These are phyloP conservation scores for Ophioderma brevispina DNA, from an alignment of 35 echinoderm and acorn worm species.

Conservation along the genomic window DNA sequence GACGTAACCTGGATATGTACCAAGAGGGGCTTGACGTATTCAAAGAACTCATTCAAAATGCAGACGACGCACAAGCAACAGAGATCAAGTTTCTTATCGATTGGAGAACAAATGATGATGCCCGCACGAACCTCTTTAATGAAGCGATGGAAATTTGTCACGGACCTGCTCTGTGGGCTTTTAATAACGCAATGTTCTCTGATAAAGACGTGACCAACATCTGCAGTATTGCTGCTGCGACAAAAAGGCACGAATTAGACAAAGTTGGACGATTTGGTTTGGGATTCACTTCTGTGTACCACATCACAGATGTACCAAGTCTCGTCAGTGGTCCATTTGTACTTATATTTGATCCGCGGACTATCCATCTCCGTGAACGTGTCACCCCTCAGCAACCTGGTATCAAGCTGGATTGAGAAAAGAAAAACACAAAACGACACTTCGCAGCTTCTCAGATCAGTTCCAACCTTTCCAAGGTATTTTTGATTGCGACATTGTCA, in stretches of 20 bases:
- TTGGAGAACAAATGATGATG: constrained; percentile 42
- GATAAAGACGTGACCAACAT: constrained; percentile 71
- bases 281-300: constrained; percentile 86
- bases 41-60: constrained; percentile 87
- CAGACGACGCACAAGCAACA: constrained; percentile 72
- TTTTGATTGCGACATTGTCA: constrained; percentile 69
- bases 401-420: constrained; percentile 11
- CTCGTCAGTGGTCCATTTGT: constrained; percentile 58
- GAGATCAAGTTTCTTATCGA: constrained; percentile 75
- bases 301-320: constrained; percentile 85
- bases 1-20: constrained; percentile 2
- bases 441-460: constrained; percentile 36
- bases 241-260: constrained; percentile 52
- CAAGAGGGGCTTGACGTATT: constrained; percentile 43
- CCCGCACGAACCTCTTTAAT: constrained; percentile 40
- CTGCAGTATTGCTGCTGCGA: constrained; percentile 45
- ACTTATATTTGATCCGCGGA: constrained; percentile 82
- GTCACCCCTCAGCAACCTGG: background rate
- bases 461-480: constrained; percentile 56
- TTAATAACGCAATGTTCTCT: constrained; percentile 72
- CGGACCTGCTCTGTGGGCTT: constrained; percentile 75
- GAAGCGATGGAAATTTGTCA: constrained; percentile 59
- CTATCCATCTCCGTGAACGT: constrained; percentile 30
- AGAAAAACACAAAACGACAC: background rate
- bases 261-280: constrained; percentile 91